These are phyloP conservation scores for Heliangelus exortis DNA, from an alignment of 2,797 vertebrate genomes.

Conservation along the genomic window DNA sequence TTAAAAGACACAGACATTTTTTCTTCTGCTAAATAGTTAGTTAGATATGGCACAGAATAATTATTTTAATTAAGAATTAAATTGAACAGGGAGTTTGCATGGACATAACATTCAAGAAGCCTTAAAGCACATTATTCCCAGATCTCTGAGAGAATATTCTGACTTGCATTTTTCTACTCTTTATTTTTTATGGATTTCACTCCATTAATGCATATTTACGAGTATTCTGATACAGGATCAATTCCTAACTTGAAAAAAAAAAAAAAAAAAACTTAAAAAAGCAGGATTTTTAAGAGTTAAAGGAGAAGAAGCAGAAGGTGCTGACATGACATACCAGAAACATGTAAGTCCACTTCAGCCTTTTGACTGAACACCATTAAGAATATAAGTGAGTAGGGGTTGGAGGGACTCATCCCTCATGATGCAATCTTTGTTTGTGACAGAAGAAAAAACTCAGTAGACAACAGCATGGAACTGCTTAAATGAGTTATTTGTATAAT, in stretches of 20 bases:
- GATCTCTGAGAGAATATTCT: not conserved
- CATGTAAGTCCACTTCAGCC: not conserved
- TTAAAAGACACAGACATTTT: slow-evolving; percentile 37
- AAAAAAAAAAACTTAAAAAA: not conserved
- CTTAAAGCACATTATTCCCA: not conserved
- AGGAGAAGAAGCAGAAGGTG: not conserved
- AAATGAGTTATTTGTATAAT: not conserved
- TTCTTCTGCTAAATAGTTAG: slow-evolving; percentile 13
- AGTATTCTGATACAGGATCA: not conserved
- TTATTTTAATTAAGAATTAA: slow-evolving; percentile 44
- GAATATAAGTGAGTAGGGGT: not conserved
- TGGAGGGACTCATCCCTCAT: not conserved
- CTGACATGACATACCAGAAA: not conserved
- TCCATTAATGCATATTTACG: not conserved
- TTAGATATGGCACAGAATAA: slow-evolving; percentile 11
- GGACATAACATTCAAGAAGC: slow-evolving; percentile 11
- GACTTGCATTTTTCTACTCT: not conserved
- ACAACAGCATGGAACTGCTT: not conserved
- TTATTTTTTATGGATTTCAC: not conserved
- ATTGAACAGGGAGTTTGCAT: not conserved
- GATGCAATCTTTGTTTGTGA: not conserved
- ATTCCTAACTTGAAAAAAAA: not conserved
- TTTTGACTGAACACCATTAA: not conserved
- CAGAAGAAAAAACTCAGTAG: not conserved
- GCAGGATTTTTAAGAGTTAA: not conserved